These are phyloP conservation scores for Tor tambroides DNA, from an alignment of 2,113 vertebrate genomes.

Conservation along the genomic window DNA sequence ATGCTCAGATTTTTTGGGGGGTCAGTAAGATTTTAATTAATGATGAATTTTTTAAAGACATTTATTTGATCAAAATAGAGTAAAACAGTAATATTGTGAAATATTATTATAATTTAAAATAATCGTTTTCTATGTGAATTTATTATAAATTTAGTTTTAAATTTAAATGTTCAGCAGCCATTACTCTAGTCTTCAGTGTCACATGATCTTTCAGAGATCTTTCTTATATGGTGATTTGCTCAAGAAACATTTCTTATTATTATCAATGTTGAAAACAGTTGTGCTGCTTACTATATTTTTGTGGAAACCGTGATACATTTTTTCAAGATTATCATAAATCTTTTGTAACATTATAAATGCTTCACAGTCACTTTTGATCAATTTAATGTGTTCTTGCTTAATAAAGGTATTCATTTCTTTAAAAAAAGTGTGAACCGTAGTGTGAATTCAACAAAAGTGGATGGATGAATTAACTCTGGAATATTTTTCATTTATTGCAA, in stretches of 20 bases:
- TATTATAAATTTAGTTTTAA: too few species aligned
- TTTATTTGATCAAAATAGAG: background rate
- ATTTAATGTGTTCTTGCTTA: background rate
- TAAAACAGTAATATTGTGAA: background rate
- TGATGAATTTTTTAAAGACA: background rate
- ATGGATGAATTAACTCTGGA: background rate
- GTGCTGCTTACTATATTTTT: too few species aligned
- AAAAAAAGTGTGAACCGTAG: too few species aligned
- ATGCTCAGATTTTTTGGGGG: background rate
- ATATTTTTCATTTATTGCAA: background rate
- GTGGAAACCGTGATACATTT: background rate
- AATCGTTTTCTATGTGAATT: too few species aligned
- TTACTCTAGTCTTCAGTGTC: too few species aligned
- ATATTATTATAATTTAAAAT: too few species aligned
- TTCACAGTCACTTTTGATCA: background rate
- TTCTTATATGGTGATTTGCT: too few species aligned
- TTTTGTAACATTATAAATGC: background rate
- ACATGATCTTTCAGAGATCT: too few species aligned
- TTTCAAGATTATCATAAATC: background rate
- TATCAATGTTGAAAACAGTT: too few species aligned
- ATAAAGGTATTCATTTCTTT: background rate
- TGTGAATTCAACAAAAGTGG: background rate
- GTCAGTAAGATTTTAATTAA: background rate
- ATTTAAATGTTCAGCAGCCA: too few species aligned
- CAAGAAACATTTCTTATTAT: too few species aligned